phyloP scores from a whole-genome alignment of 2,888 invertebrate genomes.

The Pheosia gnoma region DNA sequence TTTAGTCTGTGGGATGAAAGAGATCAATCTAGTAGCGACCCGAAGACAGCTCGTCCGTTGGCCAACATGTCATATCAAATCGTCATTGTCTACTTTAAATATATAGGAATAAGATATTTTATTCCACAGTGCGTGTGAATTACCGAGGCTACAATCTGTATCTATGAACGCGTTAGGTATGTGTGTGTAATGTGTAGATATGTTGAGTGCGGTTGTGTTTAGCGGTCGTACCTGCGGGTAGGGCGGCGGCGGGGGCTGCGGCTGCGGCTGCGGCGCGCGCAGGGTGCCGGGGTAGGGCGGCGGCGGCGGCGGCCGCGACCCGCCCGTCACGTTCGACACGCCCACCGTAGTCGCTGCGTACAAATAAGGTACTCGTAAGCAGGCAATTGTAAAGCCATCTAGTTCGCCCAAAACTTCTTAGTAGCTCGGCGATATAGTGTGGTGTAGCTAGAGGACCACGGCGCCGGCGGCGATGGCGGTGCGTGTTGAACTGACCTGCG shows the following conservation, averaged over 20 bases:
- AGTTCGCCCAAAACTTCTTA: too few species aligned
- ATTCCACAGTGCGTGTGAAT: background rate
- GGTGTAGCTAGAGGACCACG: too few species aligned
- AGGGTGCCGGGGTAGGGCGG: slow-evolving; percentile 91
- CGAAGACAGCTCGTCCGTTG: too few species aligned
- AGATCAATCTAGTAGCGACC: too few species aligned
- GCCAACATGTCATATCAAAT: background rate
- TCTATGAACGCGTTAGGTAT: background rate
- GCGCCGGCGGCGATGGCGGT: too few species aligned
- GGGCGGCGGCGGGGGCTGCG: slow-evolving; percentile 87
- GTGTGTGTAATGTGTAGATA: slow-evolving; percentile 9
- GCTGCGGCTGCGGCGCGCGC: slow-evolving; percentile 83
- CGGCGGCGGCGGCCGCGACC: slow-evolving; percentile 86
- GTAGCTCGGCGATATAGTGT: too few species aligned
- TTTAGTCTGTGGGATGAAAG: too few species aligned
- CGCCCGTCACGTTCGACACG: slow-evolving; percentile 62
- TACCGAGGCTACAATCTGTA: too few species aligned
- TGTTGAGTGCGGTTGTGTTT: background rate
- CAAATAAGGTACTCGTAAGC: background rate
- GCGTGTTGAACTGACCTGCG: slow-evolving; percentile 42
- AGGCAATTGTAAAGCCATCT: too few species aligned
- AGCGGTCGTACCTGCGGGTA: slow-evolving; percentile 75
- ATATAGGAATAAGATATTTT: background rate
- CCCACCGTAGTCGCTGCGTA: slow-evolving; percentile 50
- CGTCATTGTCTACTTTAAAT: background rate